Evolutionary conservation across 2,888 invertebrate genomes (phyloP), one percentile per base, ranked within the genome.

Genomic region (Flexamia atlantica): DNA sequence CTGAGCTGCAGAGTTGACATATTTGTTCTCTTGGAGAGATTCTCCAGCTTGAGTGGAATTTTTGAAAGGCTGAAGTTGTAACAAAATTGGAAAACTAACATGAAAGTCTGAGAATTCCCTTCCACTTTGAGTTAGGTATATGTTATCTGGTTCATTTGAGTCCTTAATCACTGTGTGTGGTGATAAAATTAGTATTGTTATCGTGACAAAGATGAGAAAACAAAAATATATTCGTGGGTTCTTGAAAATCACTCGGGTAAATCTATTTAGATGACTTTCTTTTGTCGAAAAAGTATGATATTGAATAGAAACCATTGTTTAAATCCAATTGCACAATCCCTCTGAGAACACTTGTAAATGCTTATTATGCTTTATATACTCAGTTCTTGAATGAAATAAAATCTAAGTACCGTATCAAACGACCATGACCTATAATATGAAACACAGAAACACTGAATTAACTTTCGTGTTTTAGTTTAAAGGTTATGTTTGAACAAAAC

Each of bases 61-160:
- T 3, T 64, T 14, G 14, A 10, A 4, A 14, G 14, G 12, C 7
- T 64, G 4, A 30, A 28, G 30, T 30, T 64, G 64, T 28, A 57
- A 23, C 2, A 12, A n/a, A 30, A 64, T 28, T n/a, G 36, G 70
- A 70, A 40, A 40, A 70, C 40, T 23, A 1, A 70, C 70, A 40
- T 36, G 4, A 70, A 70, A 70, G 23, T 70, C 70, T 36, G 70
- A 70, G n/a, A 70, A 23, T 3, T 70, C 70, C 30, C 70, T 23
- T 4, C 17, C 23, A n/a, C 5, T 7, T 23, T 36, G 14, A 68
- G 4, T 68, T n/a, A n/a, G n/a, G 10, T 9, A 17, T 20, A 7
- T 32, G n/a, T 5, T 7, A 9, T 30, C 40, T 20, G 70, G 40
- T 9, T 70, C 40, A 70, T 70, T 40, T 36, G n/a, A 9, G 12